Evolutionary conservation across 2,113 vertebrate genomes (phyloP).

Genomic region (Odocoileus virginianus): DNA sequence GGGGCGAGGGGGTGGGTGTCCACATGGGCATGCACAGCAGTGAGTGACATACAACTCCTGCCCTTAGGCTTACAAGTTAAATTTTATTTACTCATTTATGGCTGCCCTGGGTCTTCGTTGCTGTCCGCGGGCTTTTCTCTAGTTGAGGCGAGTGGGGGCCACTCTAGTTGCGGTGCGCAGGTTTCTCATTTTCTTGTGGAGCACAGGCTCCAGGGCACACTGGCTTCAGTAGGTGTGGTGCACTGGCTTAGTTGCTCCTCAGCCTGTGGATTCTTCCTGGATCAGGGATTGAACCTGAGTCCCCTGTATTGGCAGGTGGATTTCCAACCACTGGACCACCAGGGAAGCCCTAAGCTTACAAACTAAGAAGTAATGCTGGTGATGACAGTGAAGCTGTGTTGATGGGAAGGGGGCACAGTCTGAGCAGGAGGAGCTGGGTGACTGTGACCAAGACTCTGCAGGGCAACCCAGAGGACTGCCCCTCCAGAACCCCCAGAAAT

Average conservation of each 20-base stretch:
- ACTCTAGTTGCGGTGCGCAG: neutral
- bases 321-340: neutral
- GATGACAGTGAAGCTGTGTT: too few relatives aligned
- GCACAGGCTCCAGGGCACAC: neutral
- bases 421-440: neutral
- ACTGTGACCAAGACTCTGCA: neutral
- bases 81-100: neutral
- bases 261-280: neutral
- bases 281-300: neutral
- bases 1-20: rapidly evolving
- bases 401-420: neutral
- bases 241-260: neutral
- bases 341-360: neutral
- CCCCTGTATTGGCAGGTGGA: neutral
- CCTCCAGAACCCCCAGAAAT: neutral
- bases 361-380: neutral
- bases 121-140: neutral
- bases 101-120: neutral
- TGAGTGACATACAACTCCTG: neutral
- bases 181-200: neutral
- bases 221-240: neutral
- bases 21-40: neutral
- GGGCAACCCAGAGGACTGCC: neutral
- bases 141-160: neutral
- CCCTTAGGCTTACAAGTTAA: neutral